Conservation (phyloP, 2,113 vertebrate species). For the Jaculus jaculus region DNA sequence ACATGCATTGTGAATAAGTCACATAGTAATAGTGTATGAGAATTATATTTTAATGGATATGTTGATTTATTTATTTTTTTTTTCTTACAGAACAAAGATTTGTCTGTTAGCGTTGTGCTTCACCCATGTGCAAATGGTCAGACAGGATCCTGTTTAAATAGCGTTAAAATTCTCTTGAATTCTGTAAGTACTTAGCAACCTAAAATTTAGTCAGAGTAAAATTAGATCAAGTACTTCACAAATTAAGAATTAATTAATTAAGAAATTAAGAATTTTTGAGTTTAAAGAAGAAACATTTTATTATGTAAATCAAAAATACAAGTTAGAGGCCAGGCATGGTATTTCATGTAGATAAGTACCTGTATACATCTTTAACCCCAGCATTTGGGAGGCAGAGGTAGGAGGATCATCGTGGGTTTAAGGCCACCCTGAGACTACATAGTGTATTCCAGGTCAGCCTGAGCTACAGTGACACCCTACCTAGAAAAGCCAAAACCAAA, state of each 20-base stretch:
- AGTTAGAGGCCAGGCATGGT: too few relatives aligned
- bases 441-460: too few relatives aligned
- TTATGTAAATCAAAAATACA: background rate
- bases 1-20: background rate
- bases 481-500: too few relatives aligned
- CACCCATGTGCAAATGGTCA: slow-evolving; percentile 63
- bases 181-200: slow-evolving; percentile 69
- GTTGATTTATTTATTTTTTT: background rate
- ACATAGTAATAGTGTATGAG: background rate
- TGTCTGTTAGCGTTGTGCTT: slow-evolving; percentile 71
- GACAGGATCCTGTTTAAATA: slow-evolving; percentile 70
- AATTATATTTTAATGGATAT: background rate
- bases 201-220: background rate
- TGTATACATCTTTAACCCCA: too few relatives aligned
- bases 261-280: background rate
- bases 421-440: too few relatives aligned
- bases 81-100: slow-evolving; percentile 69
- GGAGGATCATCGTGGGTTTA: too few relatives aligned
- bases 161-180: slow-evolving; percentile 69
- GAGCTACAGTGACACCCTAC: too few relatives aligned
- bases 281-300: background rate
- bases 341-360: too few relatives aligned
- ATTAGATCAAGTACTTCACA: slow-evolving; percentile 25
- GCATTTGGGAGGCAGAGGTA: too few relatives aligned
- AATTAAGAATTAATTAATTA: background rate